Conservation (phyloP, 2,113 vertebrate genomes). For the Ailuropoda melanoleuca region DNA sequence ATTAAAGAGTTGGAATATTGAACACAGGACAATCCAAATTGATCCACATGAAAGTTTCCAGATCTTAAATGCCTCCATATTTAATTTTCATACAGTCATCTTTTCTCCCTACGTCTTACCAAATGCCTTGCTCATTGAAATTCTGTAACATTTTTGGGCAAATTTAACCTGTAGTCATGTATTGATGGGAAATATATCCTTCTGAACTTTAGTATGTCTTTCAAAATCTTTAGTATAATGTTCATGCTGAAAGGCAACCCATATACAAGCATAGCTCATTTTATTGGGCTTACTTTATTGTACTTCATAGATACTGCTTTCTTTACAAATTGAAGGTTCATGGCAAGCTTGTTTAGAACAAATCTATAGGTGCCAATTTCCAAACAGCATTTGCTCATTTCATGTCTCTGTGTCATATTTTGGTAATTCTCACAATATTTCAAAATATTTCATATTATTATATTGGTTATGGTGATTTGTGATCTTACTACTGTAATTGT, state of each 20-base stretch:
- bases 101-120: not conserved
- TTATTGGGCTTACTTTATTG: not conserved
- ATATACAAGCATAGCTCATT: not conserved
- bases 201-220: constrained; percentile 39
- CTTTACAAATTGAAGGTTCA: not conserved
- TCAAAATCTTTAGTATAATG: not conserved
- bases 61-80: not conserved
- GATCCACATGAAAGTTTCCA: constrained; percentile 17
- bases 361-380: not conserved
- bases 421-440: not conserved
- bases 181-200: not conserved
- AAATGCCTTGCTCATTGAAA: constrained; percentile 15
- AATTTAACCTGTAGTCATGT: not conserved
- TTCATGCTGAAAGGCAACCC: not conserved
- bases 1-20: constrained; percentile 14
- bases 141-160: not conserved
- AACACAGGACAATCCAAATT: not conserved
- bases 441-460: not conserved
- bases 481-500: not conserved
- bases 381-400: not conserved
- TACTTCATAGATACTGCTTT: not conserved
- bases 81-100: not conserved
- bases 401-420: not conserved
- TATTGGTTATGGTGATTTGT: not conserved
- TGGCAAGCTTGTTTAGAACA: not conserved